Base-by-base conservation (phyloP, 2,888 invertebrate genomes). In the Noctua janthina region DNA sequence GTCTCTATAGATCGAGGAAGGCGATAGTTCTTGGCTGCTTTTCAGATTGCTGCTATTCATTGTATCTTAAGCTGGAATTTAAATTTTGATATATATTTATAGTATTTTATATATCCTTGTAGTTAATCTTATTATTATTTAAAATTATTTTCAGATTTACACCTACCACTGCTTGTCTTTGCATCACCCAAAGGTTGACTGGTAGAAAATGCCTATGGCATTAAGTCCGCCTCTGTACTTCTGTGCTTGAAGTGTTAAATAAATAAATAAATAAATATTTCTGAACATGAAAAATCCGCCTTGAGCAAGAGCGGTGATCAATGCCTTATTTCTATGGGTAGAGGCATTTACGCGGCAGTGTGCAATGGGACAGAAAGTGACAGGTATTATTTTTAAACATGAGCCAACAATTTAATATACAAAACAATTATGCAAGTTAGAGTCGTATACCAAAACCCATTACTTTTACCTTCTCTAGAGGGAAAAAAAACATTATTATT, bases 401-500 rank as follows among this genome's bases (percentile, higher is more conserved):
- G 67, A 67, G 2, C 23, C 67, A 43, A n/a, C 29, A 15, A 35
- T 17, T n/a, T n/a, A 66, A 39, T 23, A n/a, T n/a, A 43, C 35
- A 35, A 46, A 76, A 77, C 15, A 72, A 68, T 29, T 54, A 49
- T 54, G 20, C 54, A 46, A 17, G 54, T 39, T 51, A 46, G 54
- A 70, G 39, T 39, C 43, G 67, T 76, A 35, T 68, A 76, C 15
- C 29, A 69, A 79, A 73, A 29, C 35, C 20, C 59, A 82, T 71
- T 67, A 35, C 13, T 59, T 8, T 23, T 56, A 56, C 20, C 54
- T 39, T 49, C 54, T 49, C 43, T 76, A 15, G 11, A 67, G 8
- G 46, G 49, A 79, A 72, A 80, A 78, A 80, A 35, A 39, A 39
- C n/a, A 70, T 78, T 69, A 78, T 79, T 71, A 78, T 78, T 77